phyloP scores from a whole-genome alignment of 2,113 vertebrate species.

The Varanus komodoensis region DNA sequence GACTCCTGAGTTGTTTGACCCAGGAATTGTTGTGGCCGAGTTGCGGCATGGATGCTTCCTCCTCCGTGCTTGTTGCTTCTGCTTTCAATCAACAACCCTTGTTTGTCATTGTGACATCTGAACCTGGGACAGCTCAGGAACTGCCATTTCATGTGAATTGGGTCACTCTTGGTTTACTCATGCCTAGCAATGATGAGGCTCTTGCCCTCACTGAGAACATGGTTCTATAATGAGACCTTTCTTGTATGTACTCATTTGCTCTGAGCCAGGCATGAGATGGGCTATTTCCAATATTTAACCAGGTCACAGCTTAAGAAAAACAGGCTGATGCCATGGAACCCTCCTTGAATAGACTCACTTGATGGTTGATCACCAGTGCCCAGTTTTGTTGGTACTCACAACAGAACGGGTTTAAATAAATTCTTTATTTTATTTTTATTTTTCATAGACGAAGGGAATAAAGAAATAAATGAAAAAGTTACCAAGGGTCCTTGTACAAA shows the following conservation, averaged over 20 bases:
- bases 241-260: slow-evolving; percentile 23
- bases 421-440: no score
- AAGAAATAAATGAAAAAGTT: no score
- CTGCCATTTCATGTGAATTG: background rate
- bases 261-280: slow-evolving; percentile 1
- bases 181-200: background rate
- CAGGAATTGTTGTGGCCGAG: no score
- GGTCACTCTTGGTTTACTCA: rapidly evolving
- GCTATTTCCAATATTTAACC: background rate
- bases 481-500: no score
- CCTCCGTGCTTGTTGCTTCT: no score
- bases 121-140: no score
- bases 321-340: background rate
- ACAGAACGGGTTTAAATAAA: no score
- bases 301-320: background rate
- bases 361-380: background rate
- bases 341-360: background rate
- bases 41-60: no score
- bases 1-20: no score
- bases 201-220: slow-evolving; percentile 37
- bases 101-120: no score
- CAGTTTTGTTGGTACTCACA: background rate
- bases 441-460: no score
- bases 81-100: no score
- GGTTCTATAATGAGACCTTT: slow-evolving; percentile 32